Percentiles rank a stretch among this genome's conserved stretches.
phyloP scores from a whole-genome alignment of 2,888 invertebrate genomes.

The Argyresthia albistria region DNA sequence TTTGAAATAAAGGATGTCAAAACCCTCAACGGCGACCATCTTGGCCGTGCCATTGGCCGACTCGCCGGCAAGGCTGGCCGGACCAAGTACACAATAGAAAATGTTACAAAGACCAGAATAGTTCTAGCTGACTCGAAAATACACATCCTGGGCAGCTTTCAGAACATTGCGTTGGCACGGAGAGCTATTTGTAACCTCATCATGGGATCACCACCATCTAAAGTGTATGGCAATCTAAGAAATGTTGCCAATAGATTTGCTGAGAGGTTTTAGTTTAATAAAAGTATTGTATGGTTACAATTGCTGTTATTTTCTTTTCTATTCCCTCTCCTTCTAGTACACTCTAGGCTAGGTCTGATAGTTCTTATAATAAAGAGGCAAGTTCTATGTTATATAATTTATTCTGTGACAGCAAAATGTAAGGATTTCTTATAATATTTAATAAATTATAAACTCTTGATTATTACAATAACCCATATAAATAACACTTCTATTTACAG shows the following conservation, averaged over 20 bases:
- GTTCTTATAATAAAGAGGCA: too few species aligned
- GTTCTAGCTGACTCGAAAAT: constrained; percentile 97
- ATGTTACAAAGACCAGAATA: constrained; percentile 98
- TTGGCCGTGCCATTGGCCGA: constrained; percentile 96
- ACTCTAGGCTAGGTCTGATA: too few species aligned
- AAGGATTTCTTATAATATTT: too few species aligned
- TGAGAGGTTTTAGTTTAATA: constrained; percentile 76
- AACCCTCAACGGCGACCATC: constrained; percentile 94
- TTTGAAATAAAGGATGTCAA: constrained; percentile 98
- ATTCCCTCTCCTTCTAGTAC: background rate
- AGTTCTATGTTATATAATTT: too few species aligned
- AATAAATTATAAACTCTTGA: too few species aligned
- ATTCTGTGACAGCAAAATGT: too few species aligned
- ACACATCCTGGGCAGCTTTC: constrained; percentile 96
- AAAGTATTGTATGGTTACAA: constrained; percentile 25
- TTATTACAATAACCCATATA: too few species aligned
- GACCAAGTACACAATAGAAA: constrained; percentile 98
- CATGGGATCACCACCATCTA: constrained; percentile 96
- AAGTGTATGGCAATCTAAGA: constrained; percentile 96
- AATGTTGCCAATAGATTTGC: constrained; percentile 88
- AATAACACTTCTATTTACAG: background rate
- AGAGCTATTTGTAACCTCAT: constrained; percentile 97
- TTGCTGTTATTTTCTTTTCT: background rate
- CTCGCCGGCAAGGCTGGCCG: constrained; percentile 97
- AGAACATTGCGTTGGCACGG: constrained; percentile 95